Conservation (phyloP, 1,140 invertebrate species). For the Camponotus floridanus region DNA sequence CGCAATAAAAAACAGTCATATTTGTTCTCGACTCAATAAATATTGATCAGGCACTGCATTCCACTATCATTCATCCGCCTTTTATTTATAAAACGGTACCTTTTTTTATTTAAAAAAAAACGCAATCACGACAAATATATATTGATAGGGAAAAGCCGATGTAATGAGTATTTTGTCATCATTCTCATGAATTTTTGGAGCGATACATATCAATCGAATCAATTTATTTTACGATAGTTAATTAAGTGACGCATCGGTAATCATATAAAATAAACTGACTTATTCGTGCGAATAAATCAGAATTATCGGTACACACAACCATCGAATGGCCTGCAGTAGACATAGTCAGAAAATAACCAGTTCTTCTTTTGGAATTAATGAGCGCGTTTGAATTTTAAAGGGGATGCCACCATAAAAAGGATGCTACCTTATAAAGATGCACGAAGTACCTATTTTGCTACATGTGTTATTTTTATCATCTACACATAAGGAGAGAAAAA, state of each 20-base stretch:
- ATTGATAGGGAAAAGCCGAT: constrained; percentile 10
- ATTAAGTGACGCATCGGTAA: constrained; percentile 31
- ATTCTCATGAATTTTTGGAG: constrained; percentile 22
- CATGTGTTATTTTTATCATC: no score
- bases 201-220: constrained; percentile 2
- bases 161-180: constrained; percentile 37
- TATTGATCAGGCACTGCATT: constrained; percentile 43
- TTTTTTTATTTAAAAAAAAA: constrained; percentile 1
- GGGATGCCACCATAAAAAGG: background rate
- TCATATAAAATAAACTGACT: constrained; percentile 59
- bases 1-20: constrained; percentile 71
- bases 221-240: constrained; percentile 5
- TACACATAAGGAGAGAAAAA: no score
- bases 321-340: background rate
- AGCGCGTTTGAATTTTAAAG: background rate
- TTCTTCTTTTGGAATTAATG: background rate
- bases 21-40: constrained; percentile 60
- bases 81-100: constrained; percentile 5
- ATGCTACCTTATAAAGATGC: background rate
- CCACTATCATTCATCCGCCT: constrained; percentile 14
- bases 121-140: constrained; percentile 46
- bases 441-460: background rate
- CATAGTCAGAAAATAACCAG: background rate
- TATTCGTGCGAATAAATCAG: constrained; percentile 66
- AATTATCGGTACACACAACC: constrained; percentile 47